phyloP scores from a whole-genome alignment of 1,140 invertebrate genomes.

The Tetranychus urticae region DNA sequence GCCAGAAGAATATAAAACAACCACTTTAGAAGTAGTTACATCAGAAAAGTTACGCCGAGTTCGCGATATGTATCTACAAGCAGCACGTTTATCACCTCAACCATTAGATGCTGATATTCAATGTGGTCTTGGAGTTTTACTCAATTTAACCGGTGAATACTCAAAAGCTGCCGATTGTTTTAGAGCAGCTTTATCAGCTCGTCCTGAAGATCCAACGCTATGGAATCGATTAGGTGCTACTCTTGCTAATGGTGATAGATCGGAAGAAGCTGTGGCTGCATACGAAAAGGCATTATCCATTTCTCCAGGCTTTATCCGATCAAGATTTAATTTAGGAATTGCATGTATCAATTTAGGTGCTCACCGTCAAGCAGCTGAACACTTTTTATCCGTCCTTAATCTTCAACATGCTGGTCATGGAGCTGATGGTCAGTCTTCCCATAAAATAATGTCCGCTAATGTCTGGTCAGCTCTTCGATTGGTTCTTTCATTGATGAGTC shows the following conservation, averaged over 20 bases:
- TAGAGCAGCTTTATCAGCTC: constrained; percentile 54
- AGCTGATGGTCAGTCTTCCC: constrained; percentile 19
- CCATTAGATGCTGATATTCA: constrained; percentile 81
- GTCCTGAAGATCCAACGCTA: constrained; percentile 65
- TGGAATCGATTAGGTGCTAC: constrained; percentile 96
- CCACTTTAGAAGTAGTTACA: neutral
- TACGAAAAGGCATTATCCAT: constrained; percentile 75
- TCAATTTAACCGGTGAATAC: constrained; percentile 78
- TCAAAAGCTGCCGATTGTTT: constrained; percentile 94
- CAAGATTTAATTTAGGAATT: constrained; percentile 91
- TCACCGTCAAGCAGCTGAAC: constrained; percentile 81
- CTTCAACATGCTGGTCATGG: constrained; percentile 52
- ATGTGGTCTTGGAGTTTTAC: constrained; percentile 77
- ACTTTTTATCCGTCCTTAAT: constrained; percentile 74
- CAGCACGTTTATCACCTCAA: constrained; percentile 47
- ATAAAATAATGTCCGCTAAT: constrained; percentile 49
- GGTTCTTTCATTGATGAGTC: constrained; percentile 61
- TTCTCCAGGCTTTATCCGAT: constrained; percentile 82
- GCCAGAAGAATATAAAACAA: neutral
- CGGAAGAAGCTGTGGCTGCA: constrained; percentile 84
- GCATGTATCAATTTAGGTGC: constrained; percentile 88
- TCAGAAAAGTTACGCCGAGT: constrained; percentile 33
- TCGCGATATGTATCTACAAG: constrained; percentile 55
- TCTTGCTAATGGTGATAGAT: constrained; percentile 74
- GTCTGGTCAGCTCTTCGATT: constrained; percentile 86